Percentiles rank a stretch among this genome's conserved stretches.
Conservation (phyloP, 2,888 invertebrate species). For the Bimastos eiseni region DNA sequence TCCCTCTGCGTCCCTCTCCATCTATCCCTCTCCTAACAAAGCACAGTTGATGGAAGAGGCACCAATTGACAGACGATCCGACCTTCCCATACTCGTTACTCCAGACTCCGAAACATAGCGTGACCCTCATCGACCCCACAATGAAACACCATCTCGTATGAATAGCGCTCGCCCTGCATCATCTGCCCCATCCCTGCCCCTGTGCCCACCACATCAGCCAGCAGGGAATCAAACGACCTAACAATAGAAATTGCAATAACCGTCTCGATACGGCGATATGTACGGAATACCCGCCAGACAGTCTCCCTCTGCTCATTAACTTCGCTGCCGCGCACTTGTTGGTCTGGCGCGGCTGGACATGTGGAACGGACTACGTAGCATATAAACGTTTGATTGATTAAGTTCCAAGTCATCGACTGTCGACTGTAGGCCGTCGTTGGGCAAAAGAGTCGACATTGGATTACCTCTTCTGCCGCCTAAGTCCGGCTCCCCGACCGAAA, state of each 20-base stretch:
- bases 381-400: constrained; percentile 13
- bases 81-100: background rate
- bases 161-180: background rate
- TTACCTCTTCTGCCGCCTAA: background rate
- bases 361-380: background rate
- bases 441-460: background rate
- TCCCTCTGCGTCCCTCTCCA: background rate
- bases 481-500: background rate
- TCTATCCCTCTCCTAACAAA: background rate
- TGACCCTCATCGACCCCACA: background rate
- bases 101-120: background rate
- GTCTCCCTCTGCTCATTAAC: background rate
- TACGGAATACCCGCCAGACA: background rate
- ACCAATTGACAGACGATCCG: background rate
- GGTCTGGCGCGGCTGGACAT: background rate
- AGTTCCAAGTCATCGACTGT: background rate
- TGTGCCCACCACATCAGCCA: background rate
- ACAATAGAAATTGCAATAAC: background rate
- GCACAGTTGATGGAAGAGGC: background rate
- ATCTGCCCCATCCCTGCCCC: background rate
- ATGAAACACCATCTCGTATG: background rate
- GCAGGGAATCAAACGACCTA: background rate
- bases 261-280: background rate
- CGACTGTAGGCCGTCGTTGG: background rate
- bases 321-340: background rate